A percentile compares a stretch with the other conserved stretches of the same genome.
Conservation (phyloP, 2,888 invertebrate genomes). For the Drosophila multiciliata region DNA sequence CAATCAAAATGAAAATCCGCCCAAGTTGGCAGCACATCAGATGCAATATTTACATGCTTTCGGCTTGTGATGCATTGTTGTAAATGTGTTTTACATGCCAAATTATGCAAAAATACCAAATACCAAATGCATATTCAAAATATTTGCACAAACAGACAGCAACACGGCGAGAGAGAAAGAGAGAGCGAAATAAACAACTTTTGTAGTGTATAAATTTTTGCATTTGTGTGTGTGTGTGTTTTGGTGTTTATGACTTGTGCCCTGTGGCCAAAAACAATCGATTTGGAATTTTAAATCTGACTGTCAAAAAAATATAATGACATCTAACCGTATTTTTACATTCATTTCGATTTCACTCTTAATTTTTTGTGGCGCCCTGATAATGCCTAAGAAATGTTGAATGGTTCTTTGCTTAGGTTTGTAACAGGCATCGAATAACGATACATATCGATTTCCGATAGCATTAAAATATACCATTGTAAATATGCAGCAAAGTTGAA, state of each 20-base stretch:
- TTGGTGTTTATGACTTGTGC: neutral
- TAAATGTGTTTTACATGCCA: constrained; percentile 80
- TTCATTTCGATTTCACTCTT: neutral
- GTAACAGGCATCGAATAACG: neutral
- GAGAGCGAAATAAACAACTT: constrained; percentile 22
- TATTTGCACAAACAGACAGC: constrained; percentile 41
- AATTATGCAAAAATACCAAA: constrained; percentile 78
- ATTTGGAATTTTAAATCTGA: constrained; percentile 63
- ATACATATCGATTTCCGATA: neutral
- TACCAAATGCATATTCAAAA: constrained; percentile 75
- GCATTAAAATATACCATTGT: neutral
- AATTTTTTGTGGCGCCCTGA: neutral
- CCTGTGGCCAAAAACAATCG: constrained; percentile 59
- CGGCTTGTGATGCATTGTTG: constrained; percentile 63
- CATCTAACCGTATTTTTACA: constrained; percentile 40
- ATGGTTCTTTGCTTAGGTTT: neutral
- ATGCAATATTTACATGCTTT: constrained; percentile 75
- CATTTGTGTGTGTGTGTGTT: constrained; percentile 18
- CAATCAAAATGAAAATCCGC: constrained; percentile 77
- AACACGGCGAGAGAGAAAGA: constrained; percentile 9
- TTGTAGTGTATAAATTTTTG: constrained; percentile 20
- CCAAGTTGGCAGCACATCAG: constrained; percentile 63
- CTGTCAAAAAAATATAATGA: constrained; percentile 80
- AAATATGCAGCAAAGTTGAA: too few relatives aligned
- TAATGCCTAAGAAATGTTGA: neutral